Evolutionary conservation across 2,113 vertebrate genomes (phyloP), one percentile per base, ranked within the genome.

Genomic region (Phalacrocorax brasilianus): DNA sequence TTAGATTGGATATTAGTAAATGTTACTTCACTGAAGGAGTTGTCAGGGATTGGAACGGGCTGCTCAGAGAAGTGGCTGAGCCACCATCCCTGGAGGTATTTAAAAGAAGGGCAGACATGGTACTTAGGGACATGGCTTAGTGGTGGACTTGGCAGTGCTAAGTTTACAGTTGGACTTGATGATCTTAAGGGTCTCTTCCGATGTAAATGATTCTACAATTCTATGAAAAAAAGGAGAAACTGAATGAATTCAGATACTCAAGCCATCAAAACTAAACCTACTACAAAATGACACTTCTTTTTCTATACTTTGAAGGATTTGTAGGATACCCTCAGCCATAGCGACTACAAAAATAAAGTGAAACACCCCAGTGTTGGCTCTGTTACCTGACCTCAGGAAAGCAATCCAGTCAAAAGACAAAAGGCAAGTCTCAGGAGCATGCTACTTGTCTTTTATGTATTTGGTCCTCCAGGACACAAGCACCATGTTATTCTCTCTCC

Each of bases 331-430:
- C 66, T 78, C n/a, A 85, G 38, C 7, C 33, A 71, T 2, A 32
- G 6, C 15, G 32, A 67, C 53, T 2, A 71, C 1, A 67, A 85
- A 84, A 90, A n/a, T 14, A 8, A 72, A 58, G 28, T 23, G 14
- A 74, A 90, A 58, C n/a, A 78, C 63, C 9, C 24, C 52, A 49
- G 1, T 32, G 19, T 30, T 13, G 8, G 18, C 56, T 21, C 6
- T 49, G 17, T 17, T 50, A 78, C 6, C 21, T 4, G 32, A 79
- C 52, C 62, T 67, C 27, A 85, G 42, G 18, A 88, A 82, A 56
- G 18, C 30, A 70, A 49, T 44, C 30, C 38, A 71, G 40, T 7
- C 0, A 0, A 44, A 22, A 18, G 17, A 53, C 15, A 88, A 85
- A 91, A 52, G 3, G 8, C 8, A 94, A 67, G 56, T 30, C 42